Percentiles rank a stretch among this genome's conserved stretches.
Conservation (phyloP, 2,888 invertebrate genomes). For the Sycophila texana region DNA sequence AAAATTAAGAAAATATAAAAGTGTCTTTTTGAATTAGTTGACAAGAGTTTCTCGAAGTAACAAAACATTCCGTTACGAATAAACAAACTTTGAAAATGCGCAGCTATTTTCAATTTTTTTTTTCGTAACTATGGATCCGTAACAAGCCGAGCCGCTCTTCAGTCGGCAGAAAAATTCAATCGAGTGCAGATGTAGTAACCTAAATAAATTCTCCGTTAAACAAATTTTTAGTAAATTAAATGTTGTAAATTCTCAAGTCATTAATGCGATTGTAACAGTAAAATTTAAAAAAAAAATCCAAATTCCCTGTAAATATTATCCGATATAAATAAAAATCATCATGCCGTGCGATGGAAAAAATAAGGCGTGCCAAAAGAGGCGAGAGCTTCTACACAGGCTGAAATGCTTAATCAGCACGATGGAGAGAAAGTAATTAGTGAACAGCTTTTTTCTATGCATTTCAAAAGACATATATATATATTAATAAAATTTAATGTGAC, state of each 20-base stretch:
- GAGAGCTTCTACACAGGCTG: slow-evolving; percentile 67
- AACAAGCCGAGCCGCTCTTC: slow-evolving; percentile 9
- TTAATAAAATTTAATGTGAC: not conserved
- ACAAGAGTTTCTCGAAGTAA: too few relatives aligned
- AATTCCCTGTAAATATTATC: not conserved
- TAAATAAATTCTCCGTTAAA: slow-evolving; percentile 40
- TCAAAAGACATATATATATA: too few relatives aligned
- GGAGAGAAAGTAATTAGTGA: slow-evolving; percentile 67
- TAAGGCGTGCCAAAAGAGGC: slow-evolving; percentile 67
- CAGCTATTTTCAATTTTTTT: slow-evolving; percentile 10
- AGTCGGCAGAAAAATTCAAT: slow-evolving; percentile 30
- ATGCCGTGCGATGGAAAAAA: slow-evolving; percentile 73
- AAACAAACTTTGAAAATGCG: too few relatives aligned
- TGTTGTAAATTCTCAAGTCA: slow-evolving; percentile 40
- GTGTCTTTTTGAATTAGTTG: too few relatives aligned
- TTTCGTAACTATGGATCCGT: slow-evolving; percentile 49
- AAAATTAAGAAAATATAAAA: too few relatives aligned
- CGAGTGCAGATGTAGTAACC: slow-evolving; percentile 51
- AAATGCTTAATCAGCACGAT: slow-evolving; percentile 72
- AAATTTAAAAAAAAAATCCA: not conserved
- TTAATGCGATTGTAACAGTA: not conserved
- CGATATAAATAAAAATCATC: not conserved
- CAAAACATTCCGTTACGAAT: too few relatives aligned
- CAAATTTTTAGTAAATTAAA: not conserved
- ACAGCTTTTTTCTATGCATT: slow-evolving; percentile 14